Base-by-base conservation (phyloP, 2,113 vertebrate species). In the Calyptomena viridis region DNA sequence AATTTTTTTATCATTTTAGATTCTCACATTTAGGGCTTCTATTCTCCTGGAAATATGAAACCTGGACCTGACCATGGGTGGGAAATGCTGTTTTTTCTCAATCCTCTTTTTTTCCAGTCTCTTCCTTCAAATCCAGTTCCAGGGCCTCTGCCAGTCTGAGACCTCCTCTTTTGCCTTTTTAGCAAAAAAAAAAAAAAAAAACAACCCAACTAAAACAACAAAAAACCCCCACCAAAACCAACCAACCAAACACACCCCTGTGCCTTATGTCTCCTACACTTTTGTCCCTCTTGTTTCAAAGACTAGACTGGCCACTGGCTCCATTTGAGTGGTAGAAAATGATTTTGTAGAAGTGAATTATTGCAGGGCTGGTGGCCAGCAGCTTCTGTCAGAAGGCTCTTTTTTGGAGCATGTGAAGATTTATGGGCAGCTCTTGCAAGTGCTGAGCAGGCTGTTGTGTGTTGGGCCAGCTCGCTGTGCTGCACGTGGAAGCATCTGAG, bases 331-430 rank as follows among this genome's bases (percentile, higher is more conserved):
- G 33, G 58, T 7, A 59, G 89, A 39, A 92, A 63, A 89, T 81
- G 5, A 62, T 77, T 90, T 94, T 75, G 46, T 50, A 59, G 63
- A 60, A 95, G 55, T 80, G 90, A 95, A 42, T 94, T 88, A 90
- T 90, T 63, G 63, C 56, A 66, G 84, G 49, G 71, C 56, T 87
- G 87, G 71, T 94, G 75, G 67, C 71, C 78, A 77, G 82, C 60
- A 84, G 82, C 67, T 47, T 79, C 66, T 86, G 63, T 74, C 63
- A 75, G 71, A 64, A 92, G 77, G 46, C 44, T 67, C 74, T 90
- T 63, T 58, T 62, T 33, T 71, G 85, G 90, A 95, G 79, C 92
- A 18, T 37, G 93, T 80, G 68, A 93, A 94, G 94, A 91, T 96
- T 95, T 93, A 92, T 77, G 86, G 92, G 21, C 68, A 39, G 71